Evolutionary conservation across 2,888 invertebrate genomes (phyloP), one percentile per base, ranked within the genome.

Genomic region (Drosophila mayaguana): DNA sequence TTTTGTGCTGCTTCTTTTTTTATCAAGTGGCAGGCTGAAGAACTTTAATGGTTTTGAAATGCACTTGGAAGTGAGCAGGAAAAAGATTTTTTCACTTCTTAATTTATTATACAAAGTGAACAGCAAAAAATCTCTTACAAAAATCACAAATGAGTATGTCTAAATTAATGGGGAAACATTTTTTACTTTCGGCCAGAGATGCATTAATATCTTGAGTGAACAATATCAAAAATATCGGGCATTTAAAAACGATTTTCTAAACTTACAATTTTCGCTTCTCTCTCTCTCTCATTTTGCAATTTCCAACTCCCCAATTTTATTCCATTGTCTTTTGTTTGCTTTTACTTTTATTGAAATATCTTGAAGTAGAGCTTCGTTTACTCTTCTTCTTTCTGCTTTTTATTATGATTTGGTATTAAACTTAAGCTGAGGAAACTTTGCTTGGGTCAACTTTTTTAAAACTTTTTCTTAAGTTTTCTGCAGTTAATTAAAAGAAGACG

Each of bases 11-110:
- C 18, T 12, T 20, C 18, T 18, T 43, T 72, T 61, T 81, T 63
- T 81, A 78, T 78, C 78, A 78, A 78, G 78, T 78, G 78, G 78
- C 78, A 78, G 65, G 65, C 81, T 78, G 69, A 83, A 74, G 68
- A 82, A 78, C 83, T 83, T 83, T 83, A 83, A 83, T 89, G 85
- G 88, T 60, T 88, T 89, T 88, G 79, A 88, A 88, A 88, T 83
- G 82, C 80, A 76, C 83, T 80, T 83, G 77, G 66, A 76, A 83
- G 80, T 72, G 74, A 63, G 67, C 81, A 77, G 72, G 51, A 78
- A 72, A 81, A 61, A 56, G 63, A 77, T 65, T 77, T 78, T 56
- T 55, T 55, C 32, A n/a, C 12, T 20, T 43, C 60, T 78, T 77
- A 78, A 80, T 78, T 78, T 80, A 80, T 77, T 80, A 46, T 25